Conservation (phyloP, 2,113 vertebrate genomes). For the Perca schrenkii region DNA sequence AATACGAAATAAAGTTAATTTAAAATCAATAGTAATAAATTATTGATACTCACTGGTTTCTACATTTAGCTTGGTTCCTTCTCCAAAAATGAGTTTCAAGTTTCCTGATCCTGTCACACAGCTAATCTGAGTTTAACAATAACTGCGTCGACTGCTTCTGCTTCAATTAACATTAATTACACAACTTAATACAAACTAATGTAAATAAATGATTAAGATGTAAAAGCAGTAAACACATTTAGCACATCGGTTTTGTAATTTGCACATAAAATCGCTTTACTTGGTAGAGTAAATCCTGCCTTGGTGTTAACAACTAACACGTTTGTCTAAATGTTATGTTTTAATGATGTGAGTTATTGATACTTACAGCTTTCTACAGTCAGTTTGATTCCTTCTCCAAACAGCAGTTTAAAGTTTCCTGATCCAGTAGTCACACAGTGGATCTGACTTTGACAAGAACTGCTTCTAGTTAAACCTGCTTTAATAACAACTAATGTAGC, state of each 20-base stretch:
- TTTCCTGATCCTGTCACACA: no score
- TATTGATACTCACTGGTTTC: no score
- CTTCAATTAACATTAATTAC: neutral
- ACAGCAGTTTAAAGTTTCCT: slow-evolving; percentile 41
- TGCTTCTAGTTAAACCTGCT: neutral
- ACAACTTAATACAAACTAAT: neutral
- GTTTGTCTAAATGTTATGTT: neutral
- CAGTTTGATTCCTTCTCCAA: slow-evolving; percentile 62
- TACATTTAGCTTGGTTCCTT: no score
- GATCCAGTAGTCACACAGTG: slow-evolving; percentile 38
- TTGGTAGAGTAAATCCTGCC: no score
- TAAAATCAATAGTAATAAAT: no score
- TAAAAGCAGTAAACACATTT: neutral
- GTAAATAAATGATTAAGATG: neutral
- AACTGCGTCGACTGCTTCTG: no score
- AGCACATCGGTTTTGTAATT: neutral
- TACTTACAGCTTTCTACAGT: slow-evolving; percentile 40
- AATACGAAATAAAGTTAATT: no score
- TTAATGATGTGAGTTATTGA: neutral
- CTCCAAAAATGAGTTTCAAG: no score
- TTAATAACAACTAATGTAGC: neutral
- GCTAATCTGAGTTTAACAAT: no score
- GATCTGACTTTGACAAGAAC: slow-evolving; percentile 30
- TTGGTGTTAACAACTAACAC: neutral
- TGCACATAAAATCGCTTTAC: neutral